Evolutionary conservation across 2,113 vertebrate genomes (phyloP), one percentile per base, ranked within the genome.

Genomic region (Coryphaenoides rupestris): DNA sequence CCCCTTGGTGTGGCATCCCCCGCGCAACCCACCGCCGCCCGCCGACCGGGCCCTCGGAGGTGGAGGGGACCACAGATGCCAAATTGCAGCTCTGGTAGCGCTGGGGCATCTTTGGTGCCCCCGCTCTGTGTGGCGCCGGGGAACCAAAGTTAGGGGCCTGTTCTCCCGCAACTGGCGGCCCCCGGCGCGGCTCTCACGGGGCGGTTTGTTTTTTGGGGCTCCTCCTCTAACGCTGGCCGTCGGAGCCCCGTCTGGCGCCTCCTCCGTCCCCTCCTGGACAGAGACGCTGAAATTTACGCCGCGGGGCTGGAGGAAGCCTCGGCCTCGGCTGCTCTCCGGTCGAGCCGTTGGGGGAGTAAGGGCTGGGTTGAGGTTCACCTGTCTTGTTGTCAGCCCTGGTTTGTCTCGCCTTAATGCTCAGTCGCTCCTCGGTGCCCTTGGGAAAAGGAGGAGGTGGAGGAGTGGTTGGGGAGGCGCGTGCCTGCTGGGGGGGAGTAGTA

Each of bases 111-210:
- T n/a, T 81, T 81, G 19, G 62, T 77, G n/a, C n/a, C n/a, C 45
- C 80, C 79, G 0, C 83, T 84, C n/a, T n/a, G n/a, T n/a, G n/a
- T 89, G 90, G 17, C 92, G 90, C 17, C 93, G 88, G 0, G 90
- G n/a, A n/a, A n/a, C n/a, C n/a, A 89, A 66, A 95, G 68, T 66
- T 94, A 94, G 0, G 93, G 94, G 62, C n/a, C 93, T 95, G 72
- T 90, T 91, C 62, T 93, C n/a, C 92, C 0, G 89, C 90, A n/a
- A 1, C 89, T 90, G n/a, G 65, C 60, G 87, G 0, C 92, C 90
- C 1, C 89, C 91, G 1, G 75, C n/a, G 10, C 86, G 75, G 71
- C 88, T 84, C 63, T 90, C 82, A 62, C 1, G 69, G 26, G 70
- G 87, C 6, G 5, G 60, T 76, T n/a, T n/a, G n/a, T n/a, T 69